These are phyloP conservation scores for Balanococcus diminutus DNA, from an alignment of 2,888 invertebrate genomes.

Conservation along the genomic window DNA sequence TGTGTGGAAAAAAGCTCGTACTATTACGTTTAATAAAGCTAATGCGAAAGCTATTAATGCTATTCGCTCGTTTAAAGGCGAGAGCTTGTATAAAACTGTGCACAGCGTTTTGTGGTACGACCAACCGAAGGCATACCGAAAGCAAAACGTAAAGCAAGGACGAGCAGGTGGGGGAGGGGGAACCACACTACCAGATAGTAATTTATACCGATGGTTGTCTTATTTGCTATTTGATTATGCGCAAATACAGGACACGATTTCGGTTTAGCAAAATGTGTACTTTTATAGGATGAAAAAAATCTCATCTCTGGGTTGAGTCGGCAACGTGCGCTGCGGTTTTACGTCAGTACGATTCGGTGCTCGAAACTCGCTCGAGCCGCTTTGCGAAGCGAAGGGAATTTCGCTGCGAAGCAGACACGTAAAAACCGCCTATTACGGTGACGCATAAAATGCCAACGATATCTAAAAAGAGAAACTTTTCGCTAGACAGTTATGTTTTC, in stretches of 20 bases:
- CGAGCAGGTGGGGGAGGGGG: background rate
- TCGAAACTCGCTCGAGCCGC: background rate
- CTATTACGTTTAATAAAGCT: slow-evolving; percentile 39
- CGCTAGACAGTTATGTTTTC: slow-evolving; percentile 25
- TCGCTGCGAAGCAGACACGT: background rate
- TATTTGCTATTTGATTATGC: slow-evolving; percentile 8
- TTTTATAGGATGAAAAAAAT: background rate
- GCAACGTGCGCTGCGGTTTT: background rate
- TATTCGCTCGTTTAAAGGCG: slow-evolving; percentile 13
- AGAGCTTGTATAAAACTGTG: background rate
- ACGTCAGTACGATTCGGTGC: too few relatives aligned
- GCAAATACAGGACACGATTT: background rate
- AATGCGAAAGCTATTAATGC: slow-evolving; percentile 42
- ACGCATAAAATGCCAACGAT: slow-evolving; percentile 24
- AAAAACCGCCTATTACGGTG: slow-evolving; percentile 27
- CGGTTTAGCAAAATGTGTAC: background rate
- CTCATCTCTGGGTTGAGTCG: background rate
- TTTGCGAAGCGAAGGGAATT: background rate
- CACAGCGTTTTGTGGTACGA: background rate
- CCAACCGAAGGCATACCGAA: background rate
- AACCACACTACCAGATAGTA: background rate
- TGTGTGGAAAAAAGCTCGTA: slow-evolving; percentile 18
- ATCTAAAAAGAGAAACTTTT: slow-evolving; percentile 11
- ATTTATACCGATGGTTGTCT: slow-evolving; percentile 3
- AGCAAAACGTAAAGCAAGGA: too few relatives aligned